A percentile compares a stretch with the other conserved stretches of the same genome.
phyloP scores from a whole-genome alignment of 2,113 vertebrate species.

The Atlantisia rogersi region DNA sequence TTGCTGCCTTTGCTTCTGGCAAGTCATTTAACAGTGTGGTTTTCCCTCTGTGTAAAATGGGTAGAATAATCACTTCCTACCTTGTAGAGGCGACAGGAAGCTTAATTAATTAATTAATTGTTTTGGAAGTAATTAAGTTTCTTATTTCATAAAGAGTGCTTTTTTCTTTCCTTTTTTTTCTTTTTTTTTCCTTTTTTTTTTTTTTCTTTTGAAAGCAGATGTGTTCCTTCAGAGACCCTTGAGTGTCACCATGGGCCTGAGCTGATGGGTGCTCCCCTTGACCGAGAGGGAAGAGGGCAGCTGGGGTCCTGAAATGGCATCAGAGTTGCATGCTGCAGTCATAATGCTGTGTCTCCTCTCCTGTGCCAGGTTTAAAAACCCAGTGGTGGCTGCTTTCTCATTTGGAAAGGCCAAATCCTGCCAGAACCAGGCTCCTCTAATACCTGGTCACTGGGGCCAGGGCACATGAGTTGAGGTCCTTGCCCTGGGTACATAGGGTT shows the following conservation, averaged over 20 bases:
- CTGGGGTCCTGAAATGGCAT: rapidly evolving
- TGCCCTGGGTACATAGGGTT: neutral
- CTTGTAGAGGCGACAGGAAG: neutral
- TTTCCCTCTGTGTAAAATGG: constrained; percentile 18
- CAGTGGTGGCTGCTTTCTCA: neutral
- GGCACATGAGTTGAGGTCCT: neutral
- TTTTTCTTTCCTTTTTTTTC: neutral
- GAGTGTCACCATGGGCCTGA: rapidly evolving
- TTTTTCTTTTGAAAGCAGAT: neutral
- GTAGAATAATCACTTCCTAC: constrained; percentile 44
- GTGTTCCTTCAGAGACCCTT: rapidly evolving
- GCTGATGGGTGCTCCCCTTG: rapidly evolving
- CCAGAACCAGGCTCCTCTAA: neutral
- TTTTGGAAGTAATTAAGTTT: constrained; percentile 55
- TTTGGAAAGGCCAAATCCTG: neutral
- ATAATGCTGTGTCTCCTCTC: rapidly evolving
- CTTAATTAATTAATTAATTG: constrained; percentile 52
- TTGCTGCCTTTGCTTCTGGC: neutral
- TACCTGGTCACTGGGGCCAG: rapidly evolving
- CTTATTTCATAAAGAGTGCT: neutral
- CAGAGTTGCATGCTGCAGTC: rapidly evolving
- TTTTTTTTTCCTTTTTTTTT: no score
- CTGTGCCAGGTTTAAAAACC: neutral
- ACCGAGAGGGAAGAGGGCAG: neutral
- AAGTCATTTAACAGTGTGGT: neutral